Evolutionary conservation across 2,888 invertebrate genomes (phyloP).

Genomic region (Drosophila histrio): DNA sequence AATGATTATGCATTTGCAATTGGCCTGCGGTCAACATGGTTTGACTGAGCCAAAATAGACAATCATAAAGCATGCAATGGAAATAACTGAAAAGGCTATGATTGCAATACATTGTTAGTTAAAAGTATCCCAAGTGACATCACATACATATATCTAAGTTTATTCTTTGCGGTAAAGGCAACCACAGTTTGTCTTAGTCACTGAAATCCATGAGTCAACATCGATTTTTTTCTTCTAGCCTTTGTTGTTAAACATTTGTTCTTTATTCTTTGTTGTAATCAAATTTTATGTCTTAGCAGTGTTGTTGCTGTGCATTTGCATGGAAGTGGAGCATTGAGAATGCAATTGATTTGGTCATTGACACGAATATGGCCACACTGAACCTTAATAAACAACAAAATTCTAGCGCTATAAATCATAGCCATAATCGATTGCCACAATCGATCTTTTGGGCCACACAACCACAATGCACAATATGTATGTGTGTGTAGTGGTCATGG

Average conservation of each 20-base stretch:
- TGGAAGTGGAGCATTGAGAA: constrained; percentile 58
- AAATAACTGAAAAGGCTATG: neutral
- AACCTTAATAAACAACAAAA: constrained; percentile 46
- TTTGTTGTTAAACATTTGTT: constrained; percentile 34
- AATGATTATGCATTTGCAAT: constrained; percentile 58
- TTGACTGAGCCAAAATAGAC: constrained; percentile 2
- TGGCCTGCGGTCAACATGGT: constrained; percentile 41
- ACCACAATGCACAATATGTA: constrained; percentile 7
- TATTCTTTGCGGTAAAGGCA: neutral
- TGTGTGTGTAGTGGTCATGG: constrained; percentile 38
- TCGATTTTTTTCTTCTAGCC: constrained; percentile 9
- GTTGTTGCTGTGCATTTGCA: constrained; percentile 56
- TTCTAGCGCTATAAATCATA: constrained; percentile 70
- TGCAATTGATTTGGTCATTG: constrained; percentile 72
- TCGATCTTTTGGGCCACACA: constrained; percentile 64
- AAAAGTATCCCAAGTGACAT: constrained; percentile 10
- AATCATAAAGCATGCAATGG: constrained; percentile 20
- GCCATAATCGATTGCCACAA: constrained; percentile 71
- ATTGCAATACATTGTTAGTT: constrained; percentile 4
- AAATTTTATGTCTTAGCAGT: constrained; percentile 48
- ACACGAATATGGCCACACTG: constrained; percentile 63
- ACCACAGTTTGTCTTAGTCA: constrained; percentile 33
- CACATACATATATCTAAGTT: neutral
- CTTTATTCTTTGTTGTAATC: constrained; percentile 53
- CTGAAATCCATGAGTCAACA: constrained; percentile 45